Evolutionary conservation across 1,140 invertebrate species (phyloP).

Genomic region (Pachypsylla venusta): DNA sequence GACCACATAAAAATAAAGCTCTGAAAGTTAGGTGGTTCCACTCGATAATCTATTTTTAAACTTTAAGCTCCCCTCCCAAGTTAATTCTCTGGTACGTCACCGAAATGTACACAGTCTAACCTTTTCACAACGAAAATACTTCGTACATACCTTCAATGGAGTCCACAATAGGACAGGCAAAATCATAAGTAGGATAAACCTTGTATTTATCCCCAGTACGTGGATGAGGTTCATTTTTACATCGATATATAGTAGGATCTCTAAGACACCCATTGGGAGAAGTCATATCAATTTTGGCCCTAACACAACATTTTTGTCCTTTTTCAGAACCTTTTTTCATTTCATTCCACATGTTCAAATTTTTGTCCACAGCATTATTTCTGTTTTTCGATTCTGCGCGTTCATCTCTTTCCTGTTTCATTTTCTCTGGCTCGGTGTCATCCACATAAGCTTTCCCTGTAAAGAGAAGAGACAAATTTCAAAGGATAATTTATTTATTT

Average conservation of each 20-base stretch:
- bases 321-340: constrained; percentile 74
- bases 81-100: no score
- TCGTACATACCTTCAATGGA: constrained; percentile 80
- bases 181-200: constrained; percentile 99
- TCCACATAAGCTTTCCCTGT: constrained; percentile 79
- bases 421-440: constrained; percentile 82
- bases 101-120: no score
- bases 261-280: constrained; percentile 92
- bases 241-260: constrained; percentile 99
- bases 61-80: no score
- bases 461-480: not conserved
- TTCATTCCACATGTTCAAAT: constrained; percentile 83
- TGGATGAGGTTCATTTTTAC: constrained; percentile 88
- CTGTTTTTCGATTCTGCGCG: constrained; percentile 73
- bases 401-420: constrained; percentile 91
- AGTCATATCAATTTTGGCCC: constrained; percentile 96
- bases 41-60: no score
- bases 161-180: constrained; percentile 98
- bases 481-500: no score
- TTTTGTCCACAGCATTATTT: constrained; percentile 69
- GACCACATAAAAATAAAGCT: no score
- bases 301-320: constrained; percentile 78
- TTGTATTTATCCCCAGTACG: constrained; percentile 90
- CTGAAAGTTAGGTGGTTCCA: no score
- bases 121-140: no score